Evolutionary conservation across 2,888 invertebrate species (phyloP).

Genomic region (Agrotis ipsilon): DNA sequence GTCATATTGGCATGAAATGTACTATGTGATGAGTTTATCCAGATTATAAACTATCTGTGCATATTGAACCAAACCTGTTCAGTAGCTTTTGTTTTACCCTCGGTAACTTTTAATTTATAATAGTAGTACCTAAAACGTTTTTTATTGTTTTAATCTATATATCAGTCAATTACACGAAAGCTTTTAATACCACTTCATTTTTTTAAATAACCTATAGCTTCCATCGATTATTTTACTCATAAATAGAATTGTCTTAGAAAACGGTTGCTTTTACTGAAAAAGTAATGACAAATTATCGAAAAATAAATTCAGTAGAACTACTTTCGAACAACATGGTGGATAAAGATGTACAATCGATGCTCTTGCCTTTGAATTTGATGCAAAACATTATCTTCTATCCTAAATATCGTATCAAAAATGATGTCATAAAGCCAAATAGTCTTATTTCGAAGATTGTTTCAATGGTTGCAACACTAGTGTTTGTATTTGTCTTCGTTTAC

Average conservation of each 20-base stretch:
- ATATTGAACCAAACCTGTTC: too few species aligned
- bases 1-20: too few species aligned
- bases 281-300: background rate
- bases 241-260: background rate
- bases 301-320: background rate
- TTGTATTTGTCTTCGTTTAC: background rate
- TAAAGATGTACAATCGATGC: slow-evolving; percentile 38
- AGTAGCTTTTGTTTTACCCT: too few species aligned
- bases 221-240: background rate
- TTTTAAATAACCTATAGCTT: too few species aligned
- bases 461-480: slow-evolving; percentile 9
- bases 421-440: slow-evolving; percentile 27
- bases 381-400: slow-evolving; percentile 30
- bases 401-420: slow-evolving; percentile 36
- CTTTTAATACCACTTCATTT: background rate
- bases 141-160: background rate
- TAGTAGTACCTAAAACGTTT: too few species aligned
- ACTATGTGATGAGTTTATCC: too few species aligned
- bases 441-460: slow-evolving; percentile 10
- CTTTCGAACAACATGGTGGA: slow-evolving; percentile 9
- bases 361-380: slow-evolving; percentile 43
- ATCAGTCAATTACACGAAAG: background rate
- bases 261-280: background rate
- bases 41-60: too few species aligned
- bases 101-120: too few species aligned